phyloP scores from a whole-genome alignment of 1,140 invertebrate species.

The Teleopsis dalmanni region DNA sequence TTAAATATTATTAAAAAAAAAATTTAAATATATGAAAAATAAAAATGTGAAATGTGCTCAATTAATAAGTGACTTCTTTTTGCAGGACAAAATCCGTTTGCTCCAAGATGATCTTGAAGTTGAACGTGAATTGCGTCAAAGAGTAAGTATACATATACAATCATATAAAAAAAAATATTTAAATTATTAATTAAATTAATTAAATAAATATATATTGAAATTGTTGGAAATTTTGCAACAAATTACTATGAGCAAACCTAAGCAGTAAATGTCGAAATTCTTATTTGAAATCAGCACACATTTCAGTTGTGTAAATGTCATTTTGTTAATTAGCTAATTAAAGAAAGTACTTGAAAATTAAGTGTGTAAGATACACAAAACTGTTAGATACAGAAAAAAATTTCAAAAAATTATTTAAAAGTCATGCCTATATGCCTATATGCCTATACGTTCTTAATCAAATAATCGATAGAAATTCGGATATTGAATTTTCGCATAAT shows the following conservation, averaged over 20 bases:
- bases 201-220: neutral
- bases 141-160: conserved; percentile 60
- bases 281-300: too few relatives aligned
- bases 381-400: neutral
- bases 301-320: too few relatives aligned
- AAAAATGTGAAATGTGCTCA: neutral
- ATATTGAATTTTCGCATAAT: conserved; percentile 19
- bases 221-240: neutral
- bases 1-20: neutral
- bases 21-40: neutral
- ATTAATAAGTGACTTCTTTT: conserved; percentile 31
- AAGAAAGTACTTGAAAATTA: neutral
- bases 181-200: neutral
- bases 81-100: conserved; percentile 95
- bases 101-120: conserved; percentile 94
- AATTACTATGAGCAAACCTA: neutral
- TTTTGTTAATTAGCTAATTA: neutral
- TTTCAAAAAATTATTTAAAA: too few relatives aligned
- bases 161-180: neutral
- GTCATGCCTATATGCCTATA: too few relatives aligned
- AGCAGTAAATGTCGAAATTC: neutral
- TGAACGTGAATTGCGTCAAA: conserved; percentile 92
- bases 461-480: neutral
- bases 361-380: neutral
- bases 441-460: neutral